These are phyloP conservation scores for Acronicta psi DNA, from an alignment of 2,888 invertebrate species.

Conservation along the genomic window DNA sequence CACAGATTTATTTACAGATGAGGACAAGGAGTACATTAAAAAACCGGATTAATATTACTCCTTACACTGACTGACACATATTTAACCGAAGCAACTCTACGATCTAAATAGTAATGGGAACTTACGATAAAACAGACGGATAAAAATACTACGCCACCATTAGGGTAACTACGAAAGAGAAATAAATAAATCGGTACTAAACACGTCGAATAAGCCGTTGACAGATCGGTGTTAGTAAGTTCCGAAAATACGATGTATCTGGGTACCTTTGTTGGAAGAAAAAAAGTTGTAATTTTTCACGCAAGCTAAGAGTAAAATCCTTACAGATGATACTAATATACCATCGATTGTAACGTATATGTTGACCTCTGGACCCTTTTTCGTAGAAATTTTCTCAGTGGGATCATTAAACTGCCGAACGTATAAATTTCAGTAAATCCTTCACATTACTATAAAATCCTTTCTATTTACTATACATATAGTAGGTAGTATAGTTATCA, in stretches of 20 bases:
- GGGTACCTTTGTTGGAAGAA: constrained; percentile 31
- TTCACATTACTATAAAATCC: constrained; percentile 27
- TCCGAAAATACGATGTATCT: constrained; percentile 39
- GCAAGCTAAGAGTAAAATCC: constrained; percentile 47
- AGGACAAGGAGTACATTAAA: too few species aligned
- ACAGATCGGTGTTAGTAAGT: constrained; percentile 48
- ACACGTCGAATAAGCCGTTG: constrained; percentile 45
- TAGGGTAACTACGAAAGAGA: constrained; percentile 47
- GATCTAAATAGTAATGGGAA: constrained; percentile 41
- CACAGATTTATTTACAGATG: too few species aligned
- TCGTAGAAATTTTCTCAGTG: constrained; percentile 69
- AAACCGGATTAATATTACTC: too few species aligned
- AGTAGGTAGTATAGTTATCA: neutral
- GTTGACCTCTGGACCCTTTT: constrained; percentile 70
- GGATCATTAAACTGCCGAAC: constrained; percentile 68
- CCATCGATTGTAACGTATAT: constrained; percentile 73
- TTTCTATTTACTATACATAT: neutral
- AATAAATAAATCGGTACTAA: constrained; percentile 47
- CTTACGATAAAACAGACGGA: constrained; percentile 45
- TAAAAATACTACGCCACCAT: constrained; percentile 51
- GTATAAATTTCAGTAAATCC: constrained; percentile 69
- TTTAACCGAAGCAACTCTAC: constrained; percentile 25
- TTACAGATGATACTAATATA: constrained; percentile 61
- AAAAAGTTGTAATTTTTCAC: constrained; percentile 40
- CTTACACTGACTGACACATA: constrained; percentile 2